Conservation (phyloP, 2,888 invertebrate species). For the Smittia sp. region DNA sequence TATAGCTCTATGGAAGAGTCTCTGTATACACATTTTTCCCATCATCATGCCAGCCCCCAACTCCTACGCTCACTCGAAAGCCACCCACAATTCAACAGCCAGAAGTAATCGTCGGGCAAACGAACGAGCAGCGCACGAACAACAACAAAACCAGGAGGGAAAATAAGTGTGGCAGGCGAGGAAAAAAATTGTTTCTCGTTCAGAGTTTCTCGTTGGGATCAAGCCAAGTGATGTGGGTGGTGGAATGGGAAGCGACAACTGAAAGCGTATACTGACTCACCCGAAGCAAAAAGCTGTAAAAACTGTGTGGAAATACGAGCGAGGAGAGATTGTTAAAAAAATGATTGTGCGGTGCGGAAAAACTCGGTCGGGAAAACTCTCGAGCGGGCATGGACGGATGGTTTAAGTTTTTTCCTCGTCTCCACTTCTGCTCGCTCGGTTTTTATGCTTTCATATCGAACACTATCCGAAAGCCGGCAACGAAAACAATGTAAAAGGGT, state of each 20-base stretch:
- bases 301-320: slow-evolving; percentile 26
- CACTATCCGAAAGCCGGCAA: neutral
- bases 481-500: slow-evolving; percentile 5
- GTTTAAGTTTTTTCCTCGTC: neutral
- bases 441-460: neutral
- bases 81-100: slow-evolving; percentile 38
- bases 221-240: slow-evolving; percentile 1
- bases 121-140: slow-evolving; percentile 30
- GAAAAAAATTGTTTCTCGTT: neutral
- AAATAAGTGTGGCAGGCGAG: slow-evolving; percentile 37
- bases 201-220: slow-evolving; percentile 27
- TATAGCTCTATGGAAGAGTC: slow-evolving; percentile 29
- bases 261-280: slow-evolving; percentile 7
- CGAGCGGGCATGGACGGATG: neutral
- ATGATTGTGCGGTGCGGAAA: neutral
- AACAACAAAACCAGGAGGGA: slow-evolving; percentile 9
- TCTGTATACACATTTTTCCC: slow-evolving; percentile 30
- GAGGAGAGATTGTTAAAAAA: slow-evolving; percentile 12
- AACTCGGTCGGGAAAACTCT: neutral
- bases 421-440: neutral
- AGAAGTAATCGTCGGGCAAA: slow-evolving; percentile 40
- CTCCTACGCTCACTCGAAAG: slow-evolving; percentile 5
- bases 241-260: slow-evolving; percentile 37
- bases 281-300: slow-evolving; percentile 27
- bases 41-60: slow-evolving; percentile 28